Percentiles rank a stretch among this genome's conserved stretches.
phyloP scores from a whole-genome alignment of 2,113 vertebrate species.

The Myanophis thanlyinensis region DNA sequence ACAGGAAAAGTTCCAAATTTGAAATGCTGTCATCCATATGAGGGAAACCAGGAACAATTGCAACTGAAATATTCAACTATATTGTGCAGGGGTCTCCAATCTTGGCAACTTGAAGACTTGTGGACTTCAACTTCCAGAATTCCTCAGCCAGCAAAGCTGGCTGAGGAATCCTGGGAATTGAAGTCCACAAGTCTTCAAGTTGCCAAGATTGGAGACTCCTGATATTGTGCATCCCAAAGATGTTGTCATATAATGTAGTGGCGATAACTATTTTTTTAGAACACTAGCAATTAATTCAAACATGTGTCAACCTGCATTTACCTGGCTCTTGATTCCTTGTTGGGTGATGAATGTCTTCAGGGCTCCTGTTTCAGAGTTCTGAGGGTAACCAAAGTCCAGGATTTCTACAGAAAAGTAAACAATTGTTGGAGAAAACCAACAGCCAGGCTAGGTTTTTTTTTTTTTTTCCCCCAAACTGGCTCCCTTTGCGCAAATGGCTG shows the following conservation, averaged over 20 bases:
- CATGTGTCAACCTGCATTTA: conserved; percentile 50
- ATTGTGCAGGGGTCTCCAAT: no score
- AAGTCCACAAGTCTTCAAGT: no score
- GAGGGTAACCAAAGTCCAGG: conserved; percentile 98
- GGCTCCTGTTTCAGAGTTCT: conserved; percentile 98
- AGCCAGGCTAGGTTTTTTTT: background rate
- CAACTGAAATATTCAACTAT: background rate
- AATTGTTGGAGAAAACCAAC: conserved; percentile 39
- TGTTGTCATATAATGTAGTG: no score
- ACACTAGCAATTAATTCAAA: background rate
- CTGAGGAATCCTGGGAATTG: no score
- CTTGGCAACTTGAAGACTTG: no score
- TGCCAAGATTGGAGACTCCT: no score
- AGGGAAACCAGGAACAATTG: background rate
- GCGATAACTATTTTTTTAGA: background rate
- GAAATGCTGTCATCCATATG: background rate
- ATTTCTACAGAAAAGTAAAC: conserved; percentile 81
- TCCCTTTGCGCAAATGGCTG: background rate
- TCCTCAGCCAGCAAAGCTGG: no score
- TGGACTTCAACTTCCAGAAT: no score
- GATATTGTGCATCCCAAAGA: background rate
- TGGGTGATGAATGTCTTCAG: conserved; percentile 99
- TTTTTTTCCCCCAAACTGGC: background rate
- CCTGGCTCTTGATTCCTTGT: conserved; percentile 99
- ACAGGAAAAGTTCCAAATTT: background rate